A percentile compares a stretch with the other conserved stretches of the same genome.
Evolutionary conservation across 2,797 vertebrate species (phyloP).

Genomic region (Enoplosus armatus): DNA sequence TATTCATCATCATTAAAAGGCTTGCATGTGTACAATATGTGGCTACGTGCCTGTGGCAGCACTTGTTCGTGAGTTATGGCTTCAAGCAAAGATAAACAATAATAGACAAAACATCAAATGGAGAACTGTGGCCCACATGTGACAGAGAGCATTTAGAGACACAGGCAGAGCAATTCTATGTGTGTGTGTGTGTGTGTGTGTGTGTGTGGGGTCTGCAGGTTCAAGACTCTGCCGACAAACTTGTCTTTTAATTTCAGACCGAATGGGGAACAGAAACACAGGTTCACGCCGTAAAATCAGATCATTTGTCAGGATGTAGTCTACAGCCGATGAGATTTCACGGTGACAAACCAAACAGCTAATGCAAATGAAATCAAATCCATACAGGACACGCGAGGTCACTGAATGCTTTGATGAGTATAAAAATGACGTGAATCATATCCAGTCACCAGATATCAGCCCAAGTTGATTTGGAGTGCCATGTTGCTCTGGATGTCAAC

Average conservation of each 20-base stretch:
- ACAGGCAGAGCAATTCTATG: too few species aligned
- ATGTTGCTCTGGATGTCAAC: too few species aligned
- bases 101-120: background rate
- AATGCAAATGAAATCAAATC: too few species aligned
- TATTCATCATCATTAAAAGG: conserved; percentile 27
- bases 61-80: background rate
- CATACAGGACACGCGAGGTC: background rate
- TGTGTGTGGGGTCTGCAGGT: background rate
- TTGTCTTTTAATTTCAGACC: too few species aligned
- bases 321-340: too few species aligned
- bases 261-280: too few species aligned
- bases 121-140: background rate
- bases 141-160: background rate
- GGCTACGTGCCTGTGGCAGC: background rate
- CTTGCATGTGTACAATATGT: conserved; percentile 16
- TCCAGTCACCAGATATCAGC: background rate
- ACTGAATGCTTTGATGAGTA: background rate
- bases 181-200: too few species aligned
- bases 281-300: too few species aligned
- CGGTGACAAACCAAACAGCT: too few species aligned
- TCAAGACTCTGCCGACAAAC: background rate
- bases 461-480: too few species aligned
- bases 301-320: too few species aligned
- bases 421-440: background rate
- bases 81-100: conserved; percentile 15